These are phyloP conservation scores for Saturnia japonica DNA, from an alignment of 2,888 invertebrate genomes.

Conservation along the genomic window DNA sequence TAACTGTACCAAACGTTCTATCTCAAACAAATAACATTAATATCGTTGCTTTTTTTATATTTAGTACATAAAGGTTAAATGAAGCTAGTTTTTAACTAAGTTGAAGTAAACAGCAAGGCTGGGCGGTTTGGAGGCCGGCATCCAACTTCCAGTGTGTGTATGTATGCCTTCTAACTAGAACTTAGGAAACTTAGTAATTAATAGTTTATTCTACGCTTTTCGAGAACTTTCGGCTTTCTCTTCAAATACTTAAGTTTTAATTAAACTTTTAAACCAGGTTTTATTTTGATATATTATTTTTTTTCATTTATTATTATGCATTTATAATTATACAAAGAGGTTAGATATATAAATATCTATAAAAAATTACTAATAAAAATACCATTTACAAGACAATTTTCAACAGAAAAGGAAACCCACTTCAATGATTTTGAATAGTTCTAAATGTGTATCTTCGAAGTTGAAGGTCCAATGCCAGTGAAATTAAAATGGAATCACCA, in stretches of 20 bases:
- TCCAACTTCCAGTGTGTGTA: background rate
- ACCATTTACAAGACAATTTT: too few species aligned
- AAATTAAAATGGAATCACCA: too few species aligned
- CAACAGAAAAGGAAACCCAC: too few species aligned
- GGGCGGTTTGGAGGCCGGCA: background rate
- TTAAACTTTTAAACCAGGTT: background rate
- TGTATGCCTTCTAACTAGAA: background rate
- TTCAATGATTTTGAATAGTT: too few species aligned
- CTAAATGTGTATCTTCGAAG: too few species aligned
- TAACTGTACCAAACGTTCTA: too few species aligned
- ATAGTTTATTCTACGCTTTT: background rate
- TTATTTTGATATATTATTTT: too few species aligned
- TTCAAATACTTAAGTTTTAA: background rate
- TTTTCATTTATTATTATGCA: too few species aligned
- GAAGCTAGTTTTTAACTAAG: background rate
- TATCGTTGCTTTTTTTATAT: background rate
- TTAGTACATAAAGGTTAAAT: background rate
- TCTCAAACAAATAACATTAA: background rate
- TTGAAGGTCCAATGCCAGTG: too few species aligned
- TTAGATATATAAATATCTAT: too few species aligned
- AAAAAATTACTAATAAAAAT: too few species aligned
- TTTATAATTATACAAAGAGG: too few species aligned
- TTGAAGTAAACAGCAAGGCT: background rate
- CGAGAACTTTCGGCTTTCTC: background rate
- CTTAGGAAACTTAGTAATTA: slow-evolving; percentile 6